phyloP scores from a whole-genome alignment of 1,140 invertebrate species.

The Trichomalopsis sarcophagae region DNA sequence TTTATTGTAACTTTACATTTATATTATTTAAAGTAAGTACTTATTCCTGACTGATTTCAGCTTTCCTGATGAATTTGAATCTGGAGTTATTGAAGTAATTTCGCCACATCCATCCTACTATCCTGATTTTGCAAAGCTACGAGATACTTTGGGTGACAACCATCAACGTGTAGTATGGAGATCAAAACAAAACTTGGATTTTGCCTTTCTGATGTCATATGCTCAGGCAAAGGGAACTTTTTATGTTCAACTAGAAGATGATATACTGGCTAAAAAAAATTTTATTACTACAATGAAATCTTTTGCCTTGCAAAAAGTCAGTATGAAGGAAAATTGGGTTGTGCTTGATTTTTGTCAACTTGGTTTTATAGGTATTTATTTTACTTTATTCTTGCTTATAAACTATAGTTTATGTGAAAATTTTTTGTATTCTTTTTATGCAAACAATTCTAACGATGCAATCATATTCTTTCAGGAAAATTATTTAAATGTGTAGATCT shows the following conservation, averaged over 20 bases:
- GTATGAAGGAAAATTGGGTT: constrained; percentile 89
- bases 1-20: constrained; percentile 27
- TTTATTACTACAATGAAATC: constrained; percentile 93
- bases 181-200: constrained; percentile 97
- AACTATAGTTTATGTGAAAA: neutral
- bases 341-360: constrained; percentile 96
- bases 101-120: constrained; percentile 91
- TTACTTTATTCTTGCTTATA: constrained; percentile 34
- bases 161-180: constrained; percentile 93
- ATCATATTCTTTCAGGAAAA: constrained; percentile 82
- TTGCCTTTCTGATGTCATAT: constrained; percentile 97
- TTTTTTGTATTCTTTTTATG: neutral
- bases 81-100: constrained; percentile 92
- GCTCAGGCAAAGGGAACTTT: constrained; percentile 87
- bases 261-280: constrained; percentile 91
- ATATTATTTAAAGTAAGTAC: neutral
- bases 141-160: constrained; percentile 90
- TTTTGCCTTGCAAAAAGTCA: constrained; percentile 88
- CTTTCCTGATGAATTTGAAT: constrained; percentile 85
- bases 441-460: neutral
- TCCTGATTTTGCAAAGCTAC: constrained; percentile 87
- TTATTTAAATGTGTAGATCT: constrained; percentile 94
- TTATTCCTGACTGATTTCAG: constrained; percentile 69
- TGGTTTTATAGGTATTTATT: constrained; percentile 88
- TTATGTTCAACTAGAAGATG: constrained; percentile 95